A percentile compares a stretch with the other conserved stretches of the same genome.
Evolutionary conservation across 2,113 vertebrate genomes (phyloP).

Genomic region (Carettochelys insculpta): DNA sequence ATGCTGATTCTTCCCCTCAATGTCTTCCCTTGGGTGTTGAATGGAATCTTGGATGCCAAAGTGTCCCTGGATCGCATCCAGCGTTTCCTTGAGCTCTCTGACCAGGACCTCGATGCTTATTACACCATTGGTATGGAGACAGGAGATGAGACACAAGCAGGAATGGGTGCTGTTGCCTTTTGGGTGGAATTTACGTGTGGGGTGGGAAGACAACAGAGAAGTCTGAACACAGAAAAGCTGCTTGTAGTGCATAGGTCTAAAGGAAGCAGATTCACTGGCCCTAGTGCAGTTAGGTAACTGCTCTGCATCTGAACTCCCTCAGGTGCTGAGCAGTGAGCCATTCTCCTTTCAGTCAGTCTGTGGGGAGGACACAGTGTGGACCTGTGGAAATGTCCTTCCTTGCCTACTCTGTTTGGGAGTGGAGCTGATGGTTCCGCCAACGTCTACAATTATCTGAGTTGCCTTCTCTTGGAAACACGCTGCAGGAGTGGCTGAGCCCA

Average conservation of each 20-base stretch:
- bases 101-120: slow-evolving; percentile 84
- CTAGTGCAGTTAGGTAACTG: not conserved
- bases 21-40: slow-evolving; percentile 94
- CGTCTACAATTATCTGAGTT: not conserved
- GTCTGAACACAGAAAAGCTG: not conserved
- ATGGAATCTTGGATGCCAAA: slow-evolving; percentile 90
- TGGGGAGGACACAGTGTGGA: not conserved
- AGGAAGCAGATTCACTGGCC: not conserved
- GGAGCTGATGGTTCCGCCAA: not conserved
- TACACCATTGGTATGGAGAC: slow-evolving; percentile 80
- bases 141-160: not conserved
- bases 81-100: slow-evolving; percentile 84
- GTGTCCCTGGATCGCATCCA: slow-evolving; percentile 95
- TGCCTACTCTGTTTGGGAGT: not conserved
- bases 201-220: not conserved
- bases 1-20: slow-evolving; percentile 96
- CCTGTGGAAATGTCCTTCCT: not conserved
- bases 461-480: not conserved
- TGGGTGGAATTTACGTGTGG: not conserved
- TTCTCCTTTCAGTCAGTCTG: not conserved
- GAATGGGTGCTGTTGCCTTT: not conserved
- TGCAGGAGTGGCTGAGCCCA: not conserved
- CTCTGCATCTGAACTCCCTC: not conserved
- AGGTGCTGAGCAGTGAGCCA: not conserved
- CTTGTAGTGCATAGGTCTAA: not conserved